These are phyloP conservation scores for Xenopus tropicalis DNA, from an alignment of 2,113 vertebrate genomes.

Conservation along the genomic window DNA sequence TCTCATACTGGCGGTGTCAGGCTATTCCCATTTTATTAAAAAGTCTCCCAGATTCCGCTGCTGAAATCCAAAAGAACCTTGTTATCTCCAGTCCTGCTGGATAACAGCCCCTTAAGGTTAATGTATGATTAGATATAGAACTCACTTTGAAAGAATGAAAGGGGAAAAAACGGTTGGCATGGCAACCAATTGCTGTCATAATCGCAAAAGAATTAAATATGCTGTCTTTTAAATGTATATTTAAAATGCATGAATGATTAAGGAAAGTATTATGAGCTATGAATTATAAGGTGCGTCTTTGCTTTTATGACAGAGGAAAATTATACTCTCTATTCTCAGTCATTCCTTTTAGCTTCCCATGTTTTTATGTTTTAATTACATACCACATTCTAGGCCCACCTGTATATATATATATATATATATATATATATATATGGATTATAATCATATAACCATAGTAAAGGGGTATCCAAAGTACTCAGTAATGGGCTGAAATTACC, in stretches of 20 bases:
- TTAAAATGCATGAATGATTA: slow-evolving; percentile 66
- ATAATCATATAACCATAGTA: too few species aligned
- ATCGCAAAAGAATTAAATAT: slow-evolving; percentile 68
- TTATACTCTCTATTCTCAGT: background rate
- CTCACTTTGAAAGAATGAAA: slow-evolving; percentile 50
- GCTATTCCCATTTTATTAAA: too few species aligned
- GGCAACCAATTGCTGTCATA: slow-evolving; percentile 76
- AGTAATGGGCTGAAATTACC: too few species aligned
- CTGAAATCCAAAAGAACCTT: too few species aligned
- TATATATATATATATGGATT: too few species aligned
- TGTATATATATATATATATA: too few species aligned
- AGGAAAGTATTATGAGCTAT: slow-evolving; percentile 66
- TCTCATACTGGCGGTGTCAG: too few species aligned
- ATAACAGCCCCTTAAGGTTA: background rate
- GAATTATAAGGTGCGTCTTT: slow-evolving; percentile 45
- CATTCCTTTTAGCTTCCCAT: background rate
- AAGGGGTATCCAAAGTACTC: too few species aligned
- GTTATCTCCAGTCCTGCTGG: too few species aligned
- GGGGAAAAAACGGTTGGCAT: slow-evolving; percentile 64
- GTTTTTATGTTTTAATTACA: background rate
- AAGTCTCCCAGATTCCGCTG: too few species aligned
- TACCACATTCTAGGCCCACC: too few species aligned
- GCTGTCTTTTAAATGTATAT: slow-evolving; percentile 62
- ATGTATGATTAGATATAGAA: slow-evolving; percentile 18
- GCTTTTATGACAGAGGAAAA: background rate